Evolutionary conservation across 1,140 invertebrate species (phyloP).

Genomic region (Drosophila funebris): DNA sequence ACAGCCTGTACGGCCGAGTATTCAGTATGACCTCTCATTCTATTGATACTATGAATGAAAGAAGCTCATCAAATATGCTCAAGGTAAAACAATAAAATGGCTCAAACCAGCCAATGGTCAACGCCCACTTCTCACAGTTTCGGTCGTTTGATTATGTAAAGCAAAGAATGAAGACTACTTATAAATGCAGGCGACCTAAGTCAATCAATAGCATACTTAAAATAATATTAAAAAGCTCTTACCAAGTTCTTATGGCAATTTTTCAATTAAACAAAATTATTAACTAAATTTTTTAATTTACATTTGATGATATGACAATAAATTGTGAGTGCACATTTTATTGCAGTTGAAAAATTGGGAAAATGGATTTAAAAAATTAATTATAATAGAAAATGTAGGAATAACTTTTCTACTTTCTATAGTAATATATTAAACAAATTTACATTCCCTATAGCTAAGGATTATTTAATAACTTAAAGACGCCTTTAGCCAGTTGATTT

Average conservation of each 20-base stretch:
- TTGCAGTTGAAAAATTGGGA: no score
- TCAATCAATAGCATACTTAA: slow-evolving; percentile 14
- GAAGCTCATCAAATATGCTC: slow-evolving; percentile 68
- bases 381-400: no score
- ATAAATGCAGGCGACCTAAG: not conserved
- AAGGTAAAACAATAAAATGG: slow-evolving; percentile 59
- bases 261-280: no score
- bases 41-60: slow-evolving; percentile 63
- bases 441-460: no score
- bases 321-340: no score
- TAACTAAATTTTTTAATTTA: no score
- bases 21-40: slow-evolving; percentile 16
- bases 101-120: slow-evolving; percentile 17
- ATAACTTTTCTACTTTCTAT: no score
- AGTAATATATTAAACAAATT: no score
- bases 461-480: no score
- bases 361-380: no score
- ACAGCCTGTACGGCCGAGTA: not conserved
- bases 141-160: slow-evolving; percentile 25
- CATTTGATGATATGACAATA: no score
- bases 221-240: not conserved
- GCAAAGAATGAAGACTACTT: slow-evolving; percentile 10
- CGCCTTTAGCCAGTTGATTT: no score
- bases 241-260: not conserved
- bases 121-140: slow-evolving; percentile 43